Percentiles rank a stretch among this genome's conserved stretches.
Evolutionary conservation across 2,888 invertebrate species (phyloP).

Genomic region (Molanna angustata): DNA sequence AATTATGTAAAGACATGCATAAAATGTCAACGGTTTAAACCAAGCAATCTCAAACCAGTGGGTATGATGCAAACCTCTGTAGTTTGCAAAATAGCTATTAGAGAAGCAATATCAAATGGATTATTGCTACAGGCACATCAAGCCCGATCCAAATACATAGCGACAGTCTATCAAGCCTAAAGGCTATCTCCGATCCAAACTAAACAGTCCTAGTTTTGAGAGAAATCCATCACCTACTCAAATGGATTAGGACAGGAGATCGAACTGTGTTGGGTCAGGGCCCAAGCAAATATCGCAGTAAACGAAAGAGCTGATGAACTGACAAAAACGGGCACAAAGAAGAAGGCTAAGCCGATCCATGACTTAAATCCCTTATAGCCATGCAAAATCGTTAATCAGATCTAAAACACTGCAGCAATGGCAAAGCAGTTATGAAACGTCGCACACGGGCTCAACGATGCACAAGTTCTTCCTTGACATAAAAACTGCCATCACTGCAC

Average conservation of each 20-base stretch:
- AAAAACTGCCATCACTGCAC: not conserved
- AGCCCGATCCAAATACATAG: not conserved
- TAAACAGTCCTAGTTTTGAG: not conserved
- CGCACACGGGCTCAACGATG: not conserved
- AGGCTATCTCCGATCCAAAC: not conserved
- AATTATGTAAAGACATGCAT: too few relatives aligned
- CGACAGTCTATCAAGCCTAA: not conserved
- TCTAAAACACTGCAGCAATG: not conserved
- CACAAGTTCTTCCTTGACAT: not conserved
- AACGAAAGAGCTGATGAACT: not conserved
- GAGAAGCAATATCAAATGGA: not conserved
- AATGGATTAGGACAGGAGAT: not conserved
- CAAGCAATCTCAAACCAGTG: too few relatives aligned
- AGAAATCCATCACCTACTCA: not conserved
- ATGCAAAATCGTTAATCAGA: not conserved
- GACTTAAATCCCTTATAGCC: not conserved
- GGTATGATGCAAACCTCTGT: too few relatives aligned
- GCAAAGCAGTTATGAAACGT: not conserved
- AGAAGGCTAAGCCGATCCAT: not conserved
- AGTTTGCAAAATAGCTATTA: too few relatives aligned
- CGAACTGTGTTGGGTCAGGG: not conserved
- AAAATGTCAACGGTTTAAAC: too few relatives aligned
- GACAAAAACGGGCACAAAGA: not conserved
- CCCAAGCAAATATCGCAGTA: not conserved
- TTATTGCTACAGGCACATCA: not conserved